These are phyloP conservation scores for Agriopis leucophaearia DNA, from an alignment of 2,888 invertebrate genomes.

Conservation along the genomic window DNA sequence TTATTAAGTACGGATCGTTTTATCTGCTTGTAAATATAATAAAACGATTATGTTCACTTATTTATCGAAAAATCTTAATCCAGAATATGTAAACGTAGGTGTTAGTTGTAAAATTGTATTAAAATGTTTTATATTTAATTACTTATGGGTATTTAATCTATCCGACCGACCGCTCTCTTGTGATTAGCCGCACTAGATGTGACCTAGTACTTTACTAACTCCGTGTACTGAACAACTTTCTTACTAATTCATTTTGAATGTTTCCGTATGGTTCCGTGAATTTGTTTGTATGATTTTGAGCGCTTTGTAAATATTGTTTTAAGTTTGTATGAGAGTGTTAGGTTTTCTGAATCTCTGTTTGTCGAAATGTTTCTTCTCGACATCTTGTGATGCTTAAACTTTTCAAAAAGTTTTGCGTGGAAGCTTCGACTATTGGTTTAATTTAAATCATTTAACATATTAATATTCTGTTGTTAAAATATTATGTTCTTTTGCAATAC, in stretches of 20 bases:
- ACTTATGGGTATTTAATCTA: conserved; percentile 83
- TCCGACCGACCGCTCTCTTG: conserved; percentile 84
- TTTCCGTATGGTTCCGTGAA: conserved; percentile 65
- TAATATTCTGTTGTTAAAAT: conserved; percentile 43
- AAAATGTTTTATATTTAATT: conserved; percentile 85
- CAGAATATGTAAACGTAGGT: conserved; percentile 82
- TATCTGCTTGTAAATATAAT: conserved; percentile 86
- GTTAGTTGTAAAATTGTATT: conserved; percentile 86
- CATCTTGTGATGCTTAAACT: conserved; percentile 58
- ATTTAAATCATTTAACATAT: conserved; percentile 36
- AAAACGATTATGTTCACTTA: conserved; percentile 82
- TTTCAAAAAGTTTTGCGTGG: conserved; percentile 33
- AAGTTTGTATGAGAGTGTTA: conserved; percentile 80
- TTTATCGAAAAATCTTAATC: conserved; percentile 82
- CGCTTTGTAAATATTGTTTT: conserved; percentile 85
- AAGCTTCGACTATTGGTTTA: conserved; percentile 33
- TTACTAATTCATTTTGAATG: conserved; percentile 65
- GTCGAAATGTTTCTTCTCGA: conserved; percentile 63
- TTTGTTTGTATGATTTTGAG: conserved; percentile 79
- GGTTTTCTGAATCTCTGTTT: conserved; percentile 81
- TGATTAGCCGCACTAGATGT: conserved; percentile 76
- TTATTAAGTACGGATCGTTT: conserved; percentile 81
- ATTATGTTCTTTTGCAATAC: conserved; percentile 54
- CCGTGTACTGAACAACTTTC: conserved; percentile 64
- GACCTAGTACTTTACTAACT: conserved; percentile 70